phyloP scores from a whole-genome alignment of 64 coral and sea anemone genomes.

The Anthopleura sola region DNA sequence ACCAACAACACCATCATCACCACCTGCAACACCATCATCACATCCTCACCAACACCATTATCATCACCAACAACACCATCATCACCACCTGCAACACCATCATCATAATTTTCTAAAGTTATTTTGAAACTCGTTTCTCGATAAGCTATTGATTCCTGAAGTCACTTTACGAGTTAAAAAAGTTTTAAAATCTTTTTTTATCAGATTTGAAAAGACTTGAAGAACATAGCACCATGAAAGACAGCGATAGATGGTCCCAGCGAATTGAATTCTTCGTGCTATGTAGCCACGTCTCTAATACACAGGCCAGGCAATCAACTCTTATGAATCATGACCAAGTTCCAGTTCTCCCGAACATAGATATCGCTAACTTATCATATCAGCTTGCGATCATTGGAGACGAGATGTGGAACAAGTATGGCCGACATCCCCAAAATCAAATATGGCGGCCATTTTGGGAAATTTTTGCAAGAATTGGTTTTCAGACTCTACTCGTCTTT shows the following conservation, averaged over 20 bases:
- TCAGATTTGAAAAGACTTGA: not conserved
- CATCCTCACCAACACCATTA: no score
- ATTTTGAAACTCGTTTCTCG: no score
- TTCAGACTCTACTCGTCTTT: not conserved
- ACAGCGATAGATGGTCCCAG: not conserved
- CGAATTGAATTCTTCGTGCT: not conserved
- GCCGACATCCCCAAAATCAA: not conserved
- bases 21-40: no score
- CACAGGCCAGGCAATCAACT: not conserved
- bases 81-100: no score
- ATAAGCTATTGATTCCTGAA: no score
- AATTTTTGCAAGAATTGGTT: not conserved
- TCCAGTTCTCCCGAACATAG: not conserved
- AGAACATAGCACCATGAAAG: not conserved
- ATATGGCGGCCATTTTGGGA: not conserved
- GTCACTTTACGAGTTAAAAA: not conserved
- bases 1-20: no score
- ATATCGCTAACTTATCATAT: not conserved
- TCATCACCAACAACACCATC: no score
- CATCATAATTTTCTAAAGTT: no score
- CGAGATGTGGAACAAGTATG: not conserved
- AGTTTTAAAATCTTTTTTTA: not conserved
- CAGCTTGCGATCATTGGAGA: not conserved
- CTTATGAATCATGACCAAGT: not conserved
- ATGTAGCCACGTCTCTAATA: slow-evolving; percentile 9